Evolutionary conservation across 2,888 invertebrate genomes (phyloP), one percentile per base, ranked within the genome.

Genomic region (Erebia aethiops): DNA sequence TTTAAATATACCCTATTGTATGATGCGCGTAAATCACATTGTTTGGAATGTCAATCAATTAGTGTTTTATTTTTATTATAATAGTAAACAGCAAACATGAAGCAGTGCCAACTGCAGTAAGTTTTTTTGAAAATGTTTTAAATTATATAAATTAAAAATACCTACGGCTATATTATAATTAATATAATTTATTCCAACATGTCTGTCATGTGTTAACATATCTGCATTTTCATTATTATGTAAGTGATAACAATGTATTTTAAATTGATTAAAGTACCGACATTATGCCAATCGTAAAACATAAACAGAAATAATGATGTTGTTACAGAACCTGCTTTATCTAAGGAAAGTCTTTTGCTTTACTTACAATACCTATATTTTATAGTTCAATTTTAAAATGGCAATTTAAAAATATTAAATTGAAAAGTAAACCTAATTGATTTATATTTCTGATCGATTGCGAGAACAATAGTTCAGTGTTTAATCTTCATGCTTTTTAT

Each of bases 311-410:
- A 16, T 52, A 52, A 51, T 11, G 41, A 52, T 52, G 64, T 26
- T 58, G 52, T 68, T 11, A 52, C n/a, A 61, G 61, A 61, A 68
- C 52, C 52, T 13, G 10, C 41, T 43, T 61, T 35, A 51, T 61
- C n/a, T 52, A 13, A 54, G 60, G 52, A 68, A 43, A 35, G 52
- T 26, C 60, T 61, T 61, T 68, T 68, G 54, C 61, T 68, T 52
- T 52, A 57, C 56, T 57, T 11, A 4, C 21, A 4, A 18, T 21
- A 46, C 54, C 10, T 21, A 21, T 18, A 18, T 9, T 16, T 16
- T 10, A 8, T 52, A 49, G 18, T 16, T 18, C 16, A 13, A 56
- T 11, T 63, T 11, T n/a, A 61, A 35, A 41, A 58, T 51, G 16
- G 11, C 26, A 14, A 41, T 61, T 18, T 51, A 61, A 67, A 16